Base-by-base conservation (phyloP, 2,888 invertebrate species). In the Clusia tigrina region DNA sequence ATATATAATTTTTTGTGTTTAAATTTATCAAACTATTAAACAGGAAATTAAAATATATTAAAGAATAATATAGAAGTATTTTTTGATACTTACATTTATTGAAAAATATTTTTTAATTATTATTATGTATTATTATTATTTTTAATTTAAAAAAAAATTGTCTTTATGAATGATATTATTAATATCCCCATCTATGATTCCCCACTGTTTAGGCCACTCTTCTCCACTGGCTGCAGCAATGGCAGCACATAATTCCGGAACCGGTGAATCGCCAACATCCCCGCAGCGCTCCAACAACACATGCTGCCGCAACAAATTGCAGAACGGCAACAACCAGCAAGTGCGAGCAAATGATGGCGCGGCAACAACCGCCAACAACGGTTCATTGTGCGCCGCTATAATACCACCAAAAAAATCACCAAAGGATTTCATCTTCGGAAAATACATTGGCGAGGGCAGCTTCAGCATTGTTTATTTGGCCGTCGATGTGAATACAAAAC, bases 401-500 rank as follows among this genome's bases (percentile, higher is more conserved):
- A 73, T 74, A 64, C 78, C 80, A 57, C 71, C 74, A 54, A 81
- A 79, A 69, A 81, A 80, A 69, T 74, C 83, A 26, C 89, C 95
- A 60, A 90, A 91, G 79, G 97, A 98, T 85, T 98, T 93, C 83
- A 91, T 94, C 77, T 99, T 99, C 86, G 95, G 96, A 63, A 95
- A 94, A 86, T 89, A 93, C 67, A 92, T 99, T 75, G 98, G 98
- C 69, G 98, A 98, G 84, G 98, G 98, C 69, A 96, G 97, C 82
- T 99, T 94, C 84, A 97, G 97, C 76, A 94, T 93, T 65, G 98
- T 98, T 58, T 97, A 94, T 84, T 87, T 96, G 71, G 96, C 95
- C 58, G 94, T 93, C 83, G 96, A 98, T 84, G 91, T 95, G 66
- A 91, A 93, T 81, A 92, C 91, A 61, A 90, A 89, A 77, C 92